These are phyloP conservation scores for Chloroceryle inda DNA, from an alignment of 2,797 vertebrate genomes.

Conservation along the genomic window DNA sequence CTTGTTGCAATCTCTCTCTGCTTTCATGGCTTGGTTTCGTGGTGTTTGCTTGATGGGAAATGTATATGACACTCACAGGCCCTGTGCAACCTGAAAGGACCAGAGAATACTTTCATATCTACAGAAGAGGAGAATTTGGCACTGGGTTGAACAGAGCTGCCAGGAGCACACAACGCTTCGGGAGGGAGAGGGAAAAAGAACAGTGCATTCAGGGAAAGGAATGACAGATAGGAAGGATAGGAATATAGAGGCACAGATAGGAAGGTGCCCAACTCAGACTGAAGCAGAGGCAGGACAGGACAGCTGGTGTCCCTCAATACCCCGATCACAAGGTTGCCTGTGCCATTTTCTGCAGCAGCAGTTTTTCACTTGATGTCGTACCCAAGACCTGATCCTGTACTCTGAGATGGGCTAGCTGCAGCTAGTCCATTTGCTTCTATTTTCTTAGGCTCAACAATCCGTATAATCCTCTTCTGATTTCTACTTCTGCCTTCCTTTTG, in stretches of 20 bases:
- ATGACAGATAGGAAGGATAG: not conserved
- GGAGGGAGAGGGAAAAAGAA: not conserved
- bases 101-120: not conserved
- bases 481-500: not conserved
- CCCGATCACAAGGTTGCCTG: not conserved
- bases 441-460: not conserved
- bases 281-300: not conserved
- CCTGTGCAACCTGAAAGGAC: not conserved
- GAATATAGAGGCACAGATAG: not conserved
- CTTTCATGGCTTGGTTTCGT: not conserved
- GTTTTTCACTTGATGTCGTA: not conserved
- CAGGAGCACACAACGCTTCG: not conserved
- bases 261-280: not conserved
- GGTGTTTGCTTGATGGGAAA: not conserved
- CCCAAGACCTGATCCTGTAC: not conserved
- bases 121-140: conserved; percentile 3
- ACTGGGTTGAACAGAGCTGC: not conserved
- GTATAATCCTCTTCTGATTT: not conserved
- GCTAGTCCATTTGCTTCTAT: not conserved
- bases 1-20: not conserved
- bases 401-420: not conserved
- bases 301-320: not conserved
- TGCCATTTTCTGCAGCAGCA: not conserved
- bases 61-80: not conserved
- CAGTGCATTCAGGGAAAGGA: not conserved